phyloP scores from a whole-genome alignment of 2,888 invertebrate species.

The Leistus spinibarbis region DNA sequence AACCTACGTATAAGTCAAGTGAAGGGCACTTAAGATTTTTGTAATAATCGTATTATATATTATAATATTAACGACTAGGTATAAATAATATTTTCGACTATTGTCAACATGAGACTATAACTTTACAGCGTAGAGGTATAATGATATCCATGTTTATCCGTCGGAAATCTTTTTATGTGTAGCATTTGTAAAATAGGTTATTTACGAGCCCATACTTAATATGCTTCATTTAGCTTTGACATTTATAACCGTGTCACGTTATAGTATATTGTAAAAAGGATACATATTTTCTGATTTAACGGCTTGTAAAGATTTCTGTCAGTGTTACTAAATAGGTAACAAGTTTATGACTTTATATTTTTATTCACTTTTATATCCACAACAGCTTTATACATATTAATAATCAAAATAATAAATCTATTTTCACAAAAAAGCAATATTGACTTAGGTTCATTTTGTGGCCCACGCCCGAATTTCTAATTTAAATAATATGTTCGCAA shows the following conservation, averaged over 20 bases:
- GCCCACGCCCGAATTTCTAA: too few species aligned
- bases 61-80: neutral
- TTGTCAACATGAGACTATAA: neutral
- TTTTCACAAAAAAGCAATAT: too few species aligned
- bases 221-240: slow-evolving; percentile 32
- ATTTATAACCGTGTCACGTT: slow-evolving; percentile 13
- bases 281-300: neutral
- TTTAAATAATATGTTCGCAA: too few species aligned
- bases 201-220: slow-evolving; percentile 14
- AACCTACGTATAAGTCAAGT: too few species aligned
- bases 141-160: neutral
- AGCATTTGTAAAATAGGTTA: neutral
- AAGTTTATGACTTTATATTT: neutral
- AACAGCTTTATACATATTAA: too few species aligned
- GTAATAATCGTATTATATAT: too few species aligned
- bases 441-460: too few species aligned
- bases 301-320: neutral
- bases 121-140: neutral
- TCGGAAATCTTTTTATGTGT: neutral
- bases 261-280: neutral
- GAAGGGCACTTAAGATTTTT: too few species aligned
- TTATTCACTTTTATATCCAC: too few species aligned
- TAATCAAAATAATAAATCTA: too few species aligned
- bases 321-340: neutral
- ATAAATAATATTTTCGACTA: neutral